Base-by-base conservation (phyloP, 2,797 vertebrate species). In the Pempheris klunzingeri region DNA sequence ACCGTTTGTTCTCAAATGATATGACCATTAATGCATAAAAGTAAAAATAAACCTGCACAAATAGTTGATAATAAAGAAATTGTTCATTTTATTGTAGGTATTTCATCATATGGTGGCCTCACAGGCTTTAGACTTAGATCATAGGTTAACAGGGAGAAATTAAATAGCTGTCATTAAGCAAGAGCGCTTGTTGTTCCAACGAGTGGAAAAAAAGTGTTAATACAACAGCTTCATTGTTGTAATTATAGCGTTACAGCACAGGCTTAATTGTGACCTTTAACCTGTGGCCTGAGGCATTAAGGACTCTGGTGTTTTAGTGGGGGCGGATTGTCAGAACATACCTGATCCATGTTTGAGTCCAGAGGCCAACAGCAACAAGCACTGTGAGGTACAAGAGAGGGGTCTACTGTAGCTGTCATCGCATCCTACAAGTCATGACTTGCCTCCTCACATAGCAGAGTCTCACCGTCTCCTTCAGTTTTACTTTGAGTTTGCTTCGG, bases 381-480 rank as follows among this genome's bases (percentile, higher is more conserved):
- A 4, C 53, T 3, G 24, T 18, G 54, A 22, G 49, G 54, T 13
- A 4, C 52, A 36, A 47, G 68, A 4, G 26, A 65, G 55, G 69
- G 78, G 77, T 81, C 74, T 47, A 63, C 83, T 82, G 79, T 65
- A 80, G 53, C 64, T 62, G 80, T 82, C 82, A 61, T 63, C 5
- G 7, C 52, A 22, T 7, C 50, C 18, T 2, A 17, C 85, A 64
- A 68, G 87, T 60, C 79, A 11, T 1, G 4, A 84, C 89, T 34
- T 1, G 85, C 54, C 39, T 1, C 46, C n/a, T 63, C 61, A 32
- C 75, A 62, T 41, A 58, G 44, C 71, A 52, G 58, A 49, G 61
- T 39, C 73, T 76, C 34, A 47, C 26, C 0, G 6, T 41, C 47
- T 64, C 39, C 43, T 7, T 53, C 69, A 1, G 20, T 69, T 0